A percentile compares a stretch with the other conserved stretches of the same genome.
Evolutionary conservation across 2,113 vertebrate species (phyloP).

Genomic region (Gorsachius goisagi): DNA sequence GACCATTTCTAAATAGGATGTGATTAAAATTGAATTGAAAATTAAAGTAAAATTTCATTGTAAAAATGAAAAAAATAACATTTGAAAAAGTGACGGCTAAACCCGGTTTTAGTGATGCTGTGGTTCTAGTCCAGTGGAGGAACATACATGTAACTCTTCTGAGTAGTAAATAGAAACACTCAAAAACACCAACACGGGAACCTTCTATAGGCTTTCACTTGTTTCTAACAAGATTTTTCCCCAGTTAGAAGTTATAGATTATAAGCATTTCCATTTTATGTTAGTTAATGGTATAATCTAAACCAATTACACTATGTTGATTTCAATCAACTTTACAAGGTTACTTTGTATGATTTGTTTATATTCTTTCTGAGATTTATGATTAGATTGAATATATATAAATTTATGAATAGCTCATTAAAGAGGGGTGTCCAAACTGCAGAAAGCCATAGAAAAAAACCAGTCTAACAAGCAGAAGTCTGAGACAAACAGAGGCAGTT

Average conservation of each 20-base stretch:
- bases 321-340: background rate
- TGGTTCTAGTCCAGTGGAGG: background rate
- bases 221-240: background rate
- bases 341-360: background rate
- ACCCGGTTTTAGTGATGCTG: background rate
- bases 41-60: background rate
- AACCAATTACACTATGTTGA: background rate
- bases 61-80: background rate
- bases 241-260: rapidly evolving
- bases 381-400: background rate
- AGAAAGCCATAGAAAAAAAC: background rate
- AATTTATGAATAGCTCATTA: background rate
- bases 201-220: background rate
- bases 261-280: background rate
- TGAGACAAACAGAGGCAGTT: background rate
- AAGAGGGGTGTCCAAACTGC: background rate
- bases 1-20: background rate
- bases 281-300: background rate
- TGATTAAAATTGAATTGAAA: background rate
- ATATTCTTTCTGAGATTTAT: background rate
- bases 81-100: background rate
- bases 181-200: background rate
- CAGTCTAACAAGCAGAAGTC: background rate
- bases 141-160: background rate
- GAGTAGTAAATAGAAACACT: background rate